A percentile compares a stretch with the other conserved stretches of the same genome.
Evolutionary conservation across 1,140 invertebrate genomes (phyloP).

Genomic region (Nasonia longicornis): DNA sequence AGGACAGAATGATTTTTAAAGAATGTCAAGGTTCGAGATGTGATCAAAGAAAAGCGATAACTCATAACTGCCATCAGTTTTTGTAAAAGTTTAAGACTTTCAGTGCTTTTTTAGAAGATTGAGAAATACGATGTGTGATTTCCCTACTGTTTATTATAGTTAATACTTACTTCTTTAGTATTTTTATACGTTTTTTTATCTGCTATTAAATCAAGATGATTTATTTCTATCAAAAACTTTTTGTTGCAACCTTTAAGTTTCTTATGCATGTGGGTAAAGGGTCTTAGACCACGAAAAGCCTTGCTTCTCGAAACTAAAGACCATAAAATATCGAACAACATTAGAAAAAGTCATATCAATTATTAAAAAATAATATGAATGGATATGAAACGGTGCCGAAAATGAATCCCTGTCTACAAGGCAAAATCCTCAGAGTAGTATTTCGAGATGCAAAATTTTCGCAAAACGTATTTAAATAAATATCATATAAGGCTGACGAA

Average conservation of each 20-base stretch:
- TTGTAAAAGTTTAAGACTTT: neutral
- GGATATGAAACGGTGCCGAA: slow-evolving; percentile 20
- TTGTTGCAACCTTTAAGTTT: neutral
- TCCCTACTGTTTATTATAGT: neutral
- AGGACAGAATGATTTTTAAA: neutral
- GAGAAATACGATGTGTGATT: neutral
- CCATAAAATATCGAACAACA: neutral
- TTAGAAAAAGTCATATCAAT: slow-evolving; percentile 6
- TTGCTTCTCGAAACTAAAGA: neutral
- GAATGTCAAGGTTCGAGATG: neutral
- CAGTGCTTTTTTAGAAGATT: neutral
- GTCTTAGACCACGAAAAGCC: too few species aligned
- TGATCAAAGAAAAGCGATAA: neutral
- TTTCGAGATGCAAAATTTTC: slow-evolving; percentile 34
- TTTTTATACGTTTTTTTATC: neutral
- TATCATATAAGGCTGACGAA: slow-evolving; percentile 54
- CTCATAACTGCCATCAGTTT: neutral
- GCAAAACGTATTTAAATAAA: slow-evolving; percentile 32
- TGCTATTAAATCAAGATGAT: neutral
- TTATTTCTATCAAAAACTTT: neutral
- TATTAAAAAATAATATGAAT: slow-evolving; percentile 20
- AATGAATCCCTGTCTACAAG: neutral
- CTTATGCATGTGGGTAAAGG: too few species aligned
- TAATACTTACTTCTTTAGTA: neutral
- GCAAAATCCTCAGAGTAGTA: slow-evolving; percentile 14